Evolutionary conservation across 2,888 invertebrate genomes (phyloP).

Genomic region (Slavum lentiscoides): DNA sequence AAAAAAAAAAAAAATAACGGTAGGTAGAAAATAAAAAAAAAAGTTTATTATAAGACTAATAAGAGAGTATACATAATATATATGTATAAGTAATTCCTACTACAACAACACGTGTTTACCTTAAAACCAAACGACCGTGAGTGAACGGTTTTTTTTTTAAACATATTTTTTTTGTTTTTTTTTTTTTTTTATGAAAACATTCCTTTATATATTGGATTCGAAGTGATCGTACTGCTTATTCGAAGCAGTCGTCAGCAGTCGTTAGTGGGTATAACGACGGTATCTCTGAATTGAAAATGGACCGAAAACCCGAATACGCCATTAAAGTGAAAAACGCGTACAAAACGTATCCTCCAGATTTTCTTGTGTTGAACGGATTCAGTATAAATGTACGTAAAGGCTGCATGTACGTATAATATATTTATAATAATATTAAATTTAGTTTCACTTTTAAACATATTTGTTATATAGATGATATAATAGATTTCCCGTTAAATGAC

Average conservation of each 20-base stretch:
- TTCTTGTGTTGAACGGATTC: slow-evolving; percentile 1
- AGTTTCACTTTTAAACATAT: too few species aligned
- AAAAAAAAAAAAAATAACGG: too few species aligned
- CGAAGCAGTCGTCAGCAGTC: neutral
- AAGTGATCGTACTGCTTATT: neutral
- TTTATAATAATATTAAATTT: too few species aligned
- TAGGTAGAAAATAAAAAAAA: too few species aligned
- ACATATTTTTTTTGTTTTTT: neutral
- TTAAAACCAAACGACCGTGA: slow-evolving; percentile 17
- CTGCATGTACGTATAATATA: slow-evolving; percentile 30
- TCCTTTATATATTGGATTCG: slow-evolving; percentile 8
- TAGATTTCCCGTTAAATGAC: too few species aligned
- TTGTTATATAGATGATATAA: too few species aligned
- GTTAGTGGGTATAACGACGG: neutral
- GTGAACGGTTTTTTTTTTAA: neutral
- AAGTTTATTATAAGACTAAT: too few species aligned
- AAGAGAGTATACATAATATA: too few species aligned
- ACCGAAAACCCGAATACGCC: neutral
- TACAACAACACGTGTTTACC: neutral
- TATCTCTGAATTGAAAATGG: slow-evolving; percentile 46
- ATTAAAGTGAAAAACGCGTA: slow-evolving; percentile 39
- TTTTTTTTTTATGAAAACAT: neutral
- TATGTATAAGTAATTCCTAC: too few species aligned
- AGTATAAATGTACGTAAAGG: slow-evolving; percentile 33
- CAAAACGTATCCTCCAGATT: slow-evolving; percentile 14